Conservation (phyloP, 2,113 vertebrate species). For the Brachyistius frenatus region DNA sequence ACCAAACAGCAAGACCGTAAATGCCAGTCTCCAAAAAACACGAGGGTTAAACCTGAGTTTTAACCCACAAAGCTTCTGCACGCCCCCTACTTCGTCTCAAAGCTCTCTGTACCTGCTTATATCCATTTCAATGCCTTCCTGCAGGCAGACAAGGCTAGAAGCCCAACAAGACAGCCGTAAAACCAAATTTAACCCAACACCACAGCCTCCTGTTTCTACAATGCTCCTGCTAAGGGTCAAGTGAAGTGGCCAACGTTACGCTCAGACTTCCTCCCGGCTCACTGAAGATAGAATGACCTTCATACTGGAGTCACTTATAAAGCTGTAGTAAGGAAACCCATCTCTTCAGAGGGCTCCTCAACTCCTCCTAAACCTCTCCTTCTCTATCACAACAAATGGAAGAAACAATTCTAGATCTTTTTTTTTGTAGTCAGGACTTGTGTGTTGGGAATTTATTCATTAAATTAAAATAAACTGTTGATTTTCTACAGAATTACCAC, state of each 20-base stretch:
- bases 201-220: not conserved
- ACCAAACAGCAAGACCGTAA: not conserved
- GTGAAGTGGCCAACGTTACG: not conserved
- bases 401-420: not conserved
- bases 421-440: not conserved
- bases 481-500: not conserved
- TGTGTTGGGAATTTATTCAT: too few species aligned
- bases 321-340: conserved; percentile 39
- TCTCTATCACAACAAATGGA: not conserved
- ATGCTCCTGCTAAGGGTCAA: not conserved
- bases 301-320: conserved; percentile 7
- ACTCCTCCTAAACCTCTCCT: not conserved
- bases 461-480: not conserved
- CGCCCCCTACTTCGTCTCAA: not conserved
- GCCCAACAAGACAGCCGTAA: conserved; percentile 1
- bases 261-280: conserved; percentile 21
- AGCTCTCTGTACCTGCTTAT: not conserved
- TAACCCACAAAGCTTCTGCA: not conserved
- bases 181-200: conserved; percentile 23
- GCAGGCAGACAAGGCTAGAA: not conserved
- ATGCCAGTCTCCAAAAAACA: not conserved
- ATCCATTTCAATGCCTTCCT: conserved; percentile 16
- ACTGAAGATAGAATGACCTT: conserved; percentile 32
- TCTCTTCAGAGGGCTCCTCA: conserved; percentile 33
- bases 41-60: not conserved